Evolutionary conservation across 2,113 vertebrate genomes (phyloP).

Genomic region (Notothenia coriiceps): DNA sequence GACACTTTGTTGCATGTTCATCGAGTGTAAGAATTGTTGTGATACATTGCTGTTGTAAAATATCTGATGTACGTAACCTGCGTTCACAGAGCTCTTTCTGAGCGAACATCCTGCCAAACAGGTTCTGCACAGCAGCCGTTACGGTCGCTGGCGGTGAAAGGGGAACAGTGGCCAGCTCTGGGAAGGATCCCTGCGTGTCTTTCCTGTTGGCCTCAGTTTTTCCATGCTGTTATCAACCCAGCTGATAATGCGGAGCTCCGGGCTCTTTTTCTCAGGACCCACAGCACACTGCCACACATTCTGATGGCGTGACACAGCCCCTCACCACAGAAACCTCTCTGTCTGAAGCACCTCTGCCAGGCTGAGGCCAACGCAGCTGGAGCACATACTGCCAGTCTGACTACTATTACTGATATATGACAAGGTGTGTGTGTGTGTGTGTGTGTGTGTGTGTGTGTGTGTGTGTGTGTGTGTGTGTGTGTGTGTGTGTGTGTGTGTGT

Average conservation of each 20-base stretch:
- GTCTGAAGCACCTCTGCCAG: conserved; percentile 66
- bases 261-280: conserved; percentile 81
- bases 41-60: not conserved
- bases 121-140: conserved; percentile 19
- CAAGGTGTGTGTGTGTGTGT: not conserved
- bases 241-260: conserved; percentile 74
- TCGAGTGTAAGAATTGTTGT: not conserved
- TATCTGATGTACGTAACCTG: conserved; percentile 13
- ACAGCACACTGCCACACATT: conserved; percentile 74
- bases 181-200: conserved; percentile 75
- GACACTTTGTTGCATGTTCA: not conserved
- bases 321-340: conserved; percentile 75
- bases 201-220: conserved; percentile 82
- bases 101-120: not conserved
- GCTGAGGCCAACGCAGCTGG: conserved; percentile 63
- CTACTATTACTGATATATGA: conserved; percentile 46
- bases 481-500: conserved; percentile 1
- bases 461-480: not conserved
- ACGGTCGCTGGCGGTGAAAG: conserved; percentile 58
- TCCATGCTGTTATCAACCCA: conserved; percentile 80
- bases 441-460: not conserved
- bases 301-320: conserved; percentile 76
- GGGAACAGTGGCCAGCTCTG: conserved; percentile 75
- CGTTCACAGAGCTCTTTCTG: conserved; percentile 15
- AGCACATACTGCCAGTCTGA: conserved; percentile 59